Evolutionary conservation across 2,113 vertebrate genomes (phyloP).

Genomic region (Pangasianodon hypophthalmus): DNA sequence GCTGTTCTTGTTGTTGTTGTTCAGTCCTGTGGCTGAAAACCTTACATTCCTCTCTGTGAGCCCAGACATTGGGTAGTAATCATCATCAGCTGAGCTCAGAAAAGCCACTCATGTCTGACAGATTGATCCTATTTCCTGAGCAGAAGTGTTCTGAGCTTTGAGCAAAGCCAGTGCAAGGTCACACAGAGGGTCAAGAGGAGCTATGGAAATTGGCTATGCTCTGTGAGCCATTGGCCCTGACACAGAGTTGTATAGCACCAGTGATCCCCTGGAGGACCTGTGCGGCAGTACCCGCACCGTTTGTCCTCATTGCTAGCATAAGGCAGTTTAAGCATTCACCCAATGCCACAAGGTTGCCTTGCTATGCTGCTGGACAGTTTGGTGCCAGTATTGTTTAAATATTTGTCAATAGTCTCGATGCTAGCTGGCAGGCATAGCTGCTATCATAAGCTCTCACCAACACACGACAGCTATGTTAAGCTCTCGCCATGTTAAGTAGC

Average conservation of each 20-base stretch:
- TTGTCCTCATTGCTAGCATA: neutral
- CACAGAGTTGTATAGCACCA: neutral
- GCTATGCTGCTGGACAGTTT: neutral
- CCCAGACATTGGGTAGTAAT: neutral
- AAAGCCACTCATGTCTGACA: neutral
- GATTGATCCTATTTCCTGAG: constrained; percentile 11
- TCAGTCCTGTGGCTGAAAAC: neutral
- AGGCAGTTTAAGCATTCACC: constrained; percentile 7
- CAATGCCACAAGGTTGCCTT: no score
- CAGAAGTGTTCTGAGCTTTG: neutral
- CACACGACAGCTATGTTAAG: no score
- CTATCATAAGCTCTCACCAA: neutral
- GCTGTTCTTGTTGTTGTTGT: neutral
- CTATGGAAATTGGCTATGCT: constrained; percentile 27
- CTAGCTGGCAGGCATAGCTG: neutral
- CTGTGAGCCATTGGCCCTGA: constrained; percentile 29
- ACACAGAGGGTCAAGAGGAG: constrained; percentile 10
- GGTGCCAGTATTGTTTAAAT: neutral
- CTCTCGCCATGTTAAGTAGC: no score
- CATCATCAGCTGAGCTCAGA: neutral
- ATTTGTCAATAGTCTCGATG: neutral
- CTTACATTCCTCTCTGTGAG: neutral
- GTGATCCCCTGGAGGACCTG: constrained; percentile 17
- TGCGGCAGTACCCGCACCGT: neutral
- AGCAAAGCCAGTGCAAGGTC: constrained; percentile 36